Evolutionary conservation across 2,113 vertebrate genomes (phyloP), one percentile per base, ranked within the genome.

Genomic region (Lepisosteus oculatus): DNA sequence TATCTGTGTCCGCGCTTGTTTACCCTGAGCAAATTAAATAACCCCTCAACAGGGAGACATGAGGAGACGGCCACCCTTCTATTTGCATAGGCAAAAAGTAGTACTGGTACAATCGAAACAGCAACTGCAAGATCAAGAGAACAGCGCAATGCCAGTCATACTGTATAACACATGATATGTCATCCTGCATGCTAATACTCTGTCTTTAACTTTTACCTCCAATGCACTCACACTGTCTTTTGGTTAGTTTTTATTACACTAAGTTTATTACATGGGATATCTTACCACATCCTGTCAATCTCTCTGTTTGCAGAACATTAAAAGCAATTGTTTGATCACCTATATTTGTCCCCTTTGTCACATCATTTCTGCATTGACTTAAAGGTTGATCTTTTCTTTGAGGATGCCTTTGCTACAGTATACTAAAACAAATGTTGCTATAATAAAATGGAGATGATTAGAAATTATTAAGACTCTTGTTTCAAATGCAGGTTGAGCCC

Each of bases 281-380:
- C 77, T 86, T 90, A 86, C 87, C 87, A 83, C 79, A 78, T 75
- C 71, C 74, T 83, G 77, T 85, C 84, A 86, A 82, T 78, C 81
- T 85, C 80, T 78, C 82, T 86, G 78, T 86, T 85, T 86, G 81
- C 80, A 85, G 80, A 69, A 79, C 76, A 90, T 84, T 85, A 85
- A 86, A 87, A 69, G 67, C 68, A 62, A n/a, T 83, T 87, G 73
- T 70, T 83, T 61, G 70, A 71, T 72, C 67, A 79, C 80, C 72
- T 70, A 67, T 72, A 51, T 69, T 43, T 56, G 54, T 59, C 29
- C 29, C 29, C 29, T 29, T 29, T 29, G 29, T 29, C 45, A 44
- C 55, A 57, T 73, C 51, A 51, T 47, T 68, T 17, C 54, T 42
- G 15, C 3, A 12, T 43, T 68, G 43, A 13, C 43, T 6, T 57